Base-by-base conservation (phyloP, 2,888 invertebrate genomes). In the Drosophila mimetica region DNA sequence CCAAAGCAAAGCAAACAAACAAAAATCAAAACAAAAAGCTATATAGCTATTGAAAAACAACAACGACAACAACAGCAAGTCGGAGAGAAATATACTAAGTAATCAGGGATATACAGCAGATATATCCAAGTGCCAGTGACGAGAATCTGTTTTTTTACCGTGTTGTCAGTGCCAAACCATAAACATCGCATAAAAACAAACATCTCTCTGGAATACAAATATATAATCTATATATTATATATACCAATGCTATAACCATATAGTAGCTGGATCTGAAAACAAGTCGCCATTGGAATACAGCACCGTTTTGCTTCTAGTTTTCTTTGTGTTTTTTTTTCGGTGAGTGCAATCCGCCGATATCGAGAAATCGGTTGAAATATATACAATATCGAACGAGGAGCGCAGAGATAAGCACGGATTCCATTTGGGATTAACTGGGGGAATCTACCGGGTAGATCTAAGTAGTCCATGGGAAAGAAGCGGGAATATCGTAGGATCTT, bases 241-340 rank as follows among this genome's bases (percentile, higher is more conserved):
- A 22, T 22, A n/a, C 28, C 6, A 14, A 28, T 28, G 44, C 44
- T 14, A 44, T 28, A 28, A 14, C 44, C n/a, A 44, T 44, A 44
- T 44, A 28, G 44, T 28, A 30, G 46, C 36, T 65, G 37, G 65
- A 65, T 39, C 20, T 28, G 14, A 41, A 32, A 53, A 37, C 60
- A 54, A 70, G 50, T 61, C 34, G 14, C 48, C 48, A 48, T 71
- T 51, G 53, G 54, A 55, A 69, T 72, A 48, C 53, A 32, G 59
- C 58, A 55, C 34, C 61, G 54, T 46, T 72, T 58, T 55, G 75
- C 60, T 55, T 60, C 72, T 65, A 74, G 64, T 54, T 55, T 63
- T 71, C 53, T 72, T 71, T 64, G 41, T 63, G 61, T 79, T 83
- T 79, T 78, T 79, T 80, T 80, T 77, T 84, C 55, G 79, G 79